A percentile compares a stretch with the other conserved stretches of the same genome.
These are phyloP conservation scores for Trissoscelio sp. DNA, from an alignment of 2,888 invertebrate species.

Conservation along the genomic window DNA sequence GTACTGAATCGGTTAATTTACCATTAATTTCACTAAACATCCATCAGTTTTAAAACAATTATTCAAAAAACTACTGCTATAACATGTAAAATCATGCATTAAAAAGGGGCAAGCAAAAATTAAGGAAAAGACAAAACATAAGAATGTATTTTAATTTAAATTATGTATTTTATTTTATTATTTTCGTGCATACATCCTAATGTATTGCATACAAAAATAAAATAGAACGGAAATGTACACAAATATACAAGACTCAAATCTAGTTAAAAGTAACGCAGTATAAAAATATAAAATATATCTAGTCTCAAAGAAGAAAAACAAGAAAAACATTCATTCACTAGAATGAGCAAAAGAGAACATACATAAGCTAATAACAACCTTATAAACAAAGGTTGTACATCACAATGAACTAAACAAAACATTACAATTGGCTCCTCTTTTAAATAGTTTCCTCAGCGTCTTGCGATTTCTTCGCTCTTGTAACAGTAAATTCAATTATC, in stretches of 20 bases:
- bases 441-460: conserved; percentile 72
- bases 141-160: background rate
- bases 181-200: background rate
- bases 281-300: too few species aligned
- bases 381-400: conserved; percentile 13
- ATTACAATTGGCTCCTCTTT: conserved; percentile 72
- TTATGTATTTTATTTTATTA: background rate
- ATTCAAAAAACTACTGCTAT: background rate
- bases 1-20: background rate
- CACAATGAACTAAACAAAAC: conserved; percentile 27
- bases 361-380: conserved; percentile 12
- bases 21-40: background rate
- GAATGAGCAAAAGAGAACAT: background rate
- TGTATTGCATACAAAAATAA: background rate
- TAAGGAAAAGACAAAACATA: background rate
- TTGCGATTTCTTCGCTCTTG: conserved; percentile 82
- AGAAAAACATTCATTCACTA: background rate
- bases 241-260: too few species aligned
- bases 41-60: background rate
- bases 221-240: background rate
- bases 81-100: background rate
- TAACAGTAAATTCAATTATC: conserved; percentile 81
- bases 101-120: background rate
- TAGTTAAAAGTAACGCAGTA: background rate
- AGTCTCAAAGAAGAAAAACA: too few species aligned